Base-by-base conservation (phyloP, 2,113 vertebrate genomes). In the Ceratotherium simum region DNA sequence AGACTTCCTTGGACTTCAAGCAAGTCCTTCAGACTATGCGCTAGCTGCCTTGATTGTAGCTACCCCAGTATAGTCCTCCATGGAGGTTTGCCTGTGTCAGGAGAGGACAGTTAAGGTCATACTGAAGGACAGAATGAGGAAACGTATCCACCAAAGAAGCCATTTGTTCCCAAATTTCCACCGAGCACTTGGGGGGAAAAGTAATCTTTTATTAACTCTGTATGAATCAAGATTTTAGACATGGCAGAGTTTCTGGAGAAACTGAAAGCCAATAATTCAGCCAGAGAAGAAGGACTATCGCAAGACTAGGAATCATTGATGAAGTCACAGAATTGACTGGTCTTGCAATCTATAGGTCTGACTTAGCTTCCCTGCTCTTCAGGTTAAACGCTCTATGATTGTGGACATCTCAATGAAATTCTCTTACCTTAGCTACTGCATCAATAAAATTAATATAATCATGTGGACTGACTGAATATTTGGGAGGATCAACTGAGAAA, bases 381-480 rank as follows among this genome's bases (percentile, higher is more conserved):
- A 48, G 60, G 27, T 39, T 64, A 51, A 58, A 81, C 73, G 18
- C 29, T 90, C 10, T 86, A 6, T 81, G 29, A 64, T 2, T 51
- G 10, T 73, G 39, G 64, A 78, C 12, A 67, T 36, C 46, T 56
- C 27, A 62, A 0, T 58, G 54, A 84, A 90, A n/a, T 56, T 36
- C 11, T 82, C 29, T 62, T 70, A 18, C 51, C 56, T 80, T 93
- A 86, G 6, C 17, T 70, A 42, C 17, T n/a, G 11, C 56, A 82
- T 82, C 62, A 85, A 48, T 87, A 75, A 85, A 93, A 76, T 69
- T 65, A 72, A 72, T 64, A 23, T 78, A 87, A 91, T 70, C 18
- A 88, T 48, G 60, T 21, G 72, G 13, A 18, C 10, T 64, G 16
- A 48, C 7, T 64, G 21, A 48, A 83, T 83, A 72, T 88, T 39